Conservation (phyloP, 2,113 vertebrate genomes). For the Ictalurus punctatus region DNA sequence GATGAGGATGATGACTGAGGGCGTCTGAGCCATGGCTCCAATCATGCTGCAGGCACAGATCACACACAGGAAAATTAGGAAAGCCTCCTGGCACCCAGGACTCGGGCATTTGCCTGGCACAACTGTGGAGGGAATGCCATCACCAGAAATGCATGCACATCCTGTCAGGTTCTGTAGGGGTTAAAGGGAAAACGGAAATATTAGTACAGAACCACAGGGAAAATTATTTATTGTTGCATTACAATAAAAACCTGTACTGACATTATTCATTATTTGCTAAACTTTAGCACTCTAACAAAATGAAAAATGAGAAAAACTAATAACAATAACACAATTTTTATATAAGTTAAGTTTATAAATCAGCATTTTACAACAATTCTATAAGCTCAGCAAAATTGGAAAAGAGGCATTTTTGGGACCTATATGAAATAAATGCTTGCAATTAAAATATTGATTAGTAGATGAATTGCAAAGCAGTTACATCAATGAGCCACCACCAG, state of each 20-base stretch:
- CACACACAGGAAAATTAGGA: constrained; percentile 95
- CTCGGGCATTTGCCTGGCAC: constrained; percentile 90
- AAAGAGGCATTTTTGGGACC: neutral
- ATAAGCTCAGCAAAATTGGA: neutral
- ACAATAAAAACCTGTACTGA: neutral
- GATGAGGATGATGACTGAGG: constrained; percentile 97
- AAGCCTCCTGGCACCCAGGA: constrained; percentile 89
- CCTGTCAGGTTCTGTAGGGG: constrained; percentile 85
- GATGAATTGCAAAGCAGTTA: neutral
- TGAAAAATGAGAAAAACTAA: neutral
- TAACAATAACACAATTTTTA: neutral
- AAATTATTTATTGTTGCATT: neutral
- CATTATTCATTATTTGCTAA: neutral
- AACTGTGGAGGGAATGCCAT: constrained; percentile 74
- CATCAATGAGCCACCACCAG: neutral
- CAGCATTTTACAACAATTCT: neutral
- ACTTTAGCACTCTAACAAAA: neutral
- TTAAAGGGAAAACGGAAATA: constrained; percentile 5
- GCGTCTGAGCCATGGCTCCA: constrained; percentile 96
- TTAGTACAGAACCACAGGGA: neutral
- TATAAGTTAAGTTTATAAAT: neutral
- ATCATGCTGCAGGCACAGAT: constrained; percentile 98
- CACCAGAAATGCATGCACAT: constrained; percentile 81
- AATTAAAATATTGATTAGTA: too few species aligned
- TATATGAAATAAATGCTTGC: neutral